These are phyloP conservation scores for Celastrina argiolus DNA, from an alignment of 2,888 invertebrate genomes.

Conservation along the genomic window DNA sequence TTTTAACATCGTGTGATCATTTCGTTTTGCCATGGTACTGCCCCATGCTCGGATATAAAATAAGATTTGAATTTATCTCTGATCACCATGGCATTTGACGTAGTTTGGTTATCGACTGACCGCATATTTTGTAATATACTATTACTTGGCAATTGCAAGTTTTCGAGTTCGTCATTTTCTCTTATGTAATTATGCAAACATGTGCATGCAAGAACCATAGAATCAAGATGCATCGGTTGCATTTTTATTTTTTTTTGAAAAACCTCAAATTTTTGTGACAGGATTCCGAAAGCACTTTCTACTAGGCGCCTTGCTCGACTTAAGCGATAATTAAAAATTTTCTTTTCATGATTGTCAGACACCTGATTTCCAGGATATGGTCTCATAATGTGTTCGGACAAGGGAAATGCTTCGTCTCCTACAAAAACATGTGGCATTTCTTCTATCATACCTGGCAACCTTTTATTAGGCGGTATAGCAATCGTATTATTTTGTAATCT, in stretches of 20 bases:
- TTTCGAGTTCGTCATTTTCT: conserved; percentile 23
- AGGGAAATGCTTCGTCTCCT: conserved; percentile 39
- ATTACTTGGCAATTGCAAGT: conserved; percentile 28
- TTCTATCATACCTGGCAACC: conserved; percentile 35
- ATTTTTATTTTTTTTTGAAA: conserved; percentile 26
- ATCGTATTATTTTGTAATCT: conserved; percentile 30
- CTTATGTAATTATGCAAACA: conserved; percentile 29
- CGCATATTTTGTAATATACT: conserved; percentile 31
- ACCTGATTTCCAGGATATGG: conserved; percentile 27
- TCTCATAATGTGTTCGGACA: conserved; percentile 22
- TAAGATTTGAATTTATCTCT: conserved; percentile 31
- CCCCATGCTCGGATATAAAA: conserved; percentile 28
- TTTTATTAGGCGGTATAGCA: conserved; percentile 36
- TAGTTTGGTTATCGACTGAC: conserved; percentile 25
- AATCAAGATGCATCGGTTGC: conserved; percentile 30
- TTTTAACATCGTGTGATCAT: conserved; percentile 25
- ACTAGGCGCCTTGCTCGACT: conserved; percentile 32
- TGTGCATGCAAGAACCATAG: conserved; percentile 30
- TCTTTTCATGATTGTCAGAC: conserved; percentile 28
- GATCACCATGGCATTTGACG: conserved; percentile 28
- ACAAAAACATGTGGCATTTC: conserved; percentile 38
- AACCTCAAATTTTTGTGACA: conserved; percentile 30
- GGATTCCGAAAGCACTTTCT: conserved; percentile 31
- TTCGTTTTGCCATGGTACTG: conserved; percentile 30
- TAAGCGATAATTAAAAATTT: conserved; percentile 32